phyloP scores from a whole-genome alignment of 1,140 invertebrate species.

The Pararge aegeria region DNA sequence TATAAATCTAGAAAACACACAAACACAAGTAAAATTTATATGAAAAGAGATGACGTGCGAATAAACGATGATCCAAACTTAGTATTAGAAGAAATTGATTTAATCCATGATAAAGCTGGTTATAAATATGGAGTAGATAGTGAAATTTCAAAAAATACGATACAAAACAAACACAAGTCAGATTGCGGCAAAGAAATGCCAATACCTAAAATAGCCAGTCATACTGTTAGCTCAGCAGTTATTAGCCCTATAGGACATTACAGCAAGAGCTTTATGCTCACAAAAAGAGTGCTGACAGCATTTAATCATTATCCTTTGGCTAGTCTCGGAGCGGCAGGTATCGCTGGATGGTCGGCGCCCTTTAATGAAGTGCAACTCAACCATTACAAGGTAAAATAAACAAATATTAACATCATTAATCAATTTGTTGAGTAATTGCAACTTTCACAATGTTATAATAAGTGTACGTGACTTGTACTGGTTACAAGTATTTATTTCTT shows the following conservation, averaged over 20 bases:
- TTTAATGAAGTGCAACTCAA: conserved; percentile 80
- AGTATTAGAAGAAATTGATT: conserved; percentile 54
- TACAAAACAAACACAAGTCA: conserved; percentile 27
- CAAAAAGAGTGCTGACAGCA: conserved; percentile 83
- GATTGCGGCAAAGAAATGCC: conserved; percentile 48
- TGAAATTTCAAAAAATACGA: conserved; percentile 30
- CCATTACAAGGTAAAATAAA: conserved; percentile 79
- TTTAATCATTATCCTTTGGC: conserved; percentile 88
- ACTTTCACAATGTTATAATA: too few species aligned
- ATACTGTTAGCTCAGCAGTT: conserved; percentile 78
- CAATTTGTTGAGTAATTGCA: conserved; percentile 2
- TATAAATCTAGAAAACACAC: conserved; percentile 39
- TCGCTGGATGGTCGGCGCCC: conserved; percentile 78
- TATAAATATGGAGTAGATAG: conserved; percentile 48
- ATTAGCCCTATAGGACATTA: conserved; percentile 83
- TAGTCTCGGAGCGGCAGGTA: conserved; percentile 76
- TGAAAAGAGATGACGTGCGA: conserved; percentile 65
- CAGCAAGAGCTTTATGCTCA: conserved; percentile 86
- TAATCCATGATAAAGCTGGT: conserved; percentile 62
- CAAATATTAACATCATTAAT: conserved; percentile 4
- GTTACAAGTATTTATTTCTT: too few species aligned
- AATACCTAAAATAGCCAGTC: conserved; percentile 58
- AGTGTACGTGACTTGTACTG: too few species aligned
- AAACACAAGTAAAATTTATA: conserved; percentile 51
- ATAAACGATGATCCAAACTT: conserved; percentile 37